These are phyloP conservation scores for Anseranas semipalmata DNA, from an alignment of 2,113 vertebrate species.

Conservation along the genomic window DNA sequence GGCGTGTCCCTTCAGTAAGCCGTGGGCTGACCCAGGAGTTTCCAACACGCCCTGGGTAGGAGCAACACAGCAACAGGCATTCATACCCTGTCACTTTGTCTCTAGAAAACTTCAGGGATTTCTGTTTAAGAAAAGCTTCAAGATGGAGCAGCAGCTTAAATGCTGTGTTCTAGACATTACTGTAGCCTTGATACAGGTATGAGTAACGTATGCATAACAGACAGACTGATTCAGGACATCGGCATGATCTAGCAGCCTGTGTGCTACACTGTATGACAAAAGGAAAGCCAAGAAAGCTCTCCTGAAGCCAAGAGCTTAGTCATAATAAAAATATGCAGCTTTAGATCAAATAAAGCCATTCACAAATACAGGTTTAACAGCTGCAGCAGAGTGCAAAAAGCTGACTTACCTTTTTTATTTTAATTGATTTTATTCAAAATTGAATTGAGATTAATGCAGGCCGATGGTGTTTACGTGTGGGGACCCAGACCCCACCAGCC, in stretches of 20 bases:
- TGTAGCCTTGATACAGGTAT: accelerated
- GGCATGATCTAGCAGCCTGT: not conserved
- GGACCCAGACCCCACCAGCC: not conserved
- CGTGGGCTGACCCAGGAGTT: not conserved
- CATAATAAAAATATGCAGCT: not conserved
- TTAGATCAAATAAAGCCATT: not conserved
- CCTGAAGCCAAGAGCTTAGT: not conserved
- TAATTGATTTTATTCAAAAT: not conserved
- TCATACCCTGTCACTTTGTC: accelerated
- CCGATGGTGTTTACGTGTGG: accelerated
- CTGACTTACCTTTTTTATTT: not conserved
- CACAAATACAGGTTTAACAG: not conserved
- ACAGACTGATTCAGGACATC: not conserved
- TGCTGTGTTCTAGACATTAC: accelerated
- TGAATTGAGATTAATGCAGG: not conserved
- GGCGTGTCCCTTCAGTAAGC: not conserved
- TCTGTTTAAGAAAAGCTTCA: not conserved
- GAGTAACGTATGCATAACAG: not conserved
- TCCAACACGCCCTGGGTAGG: accelerated
- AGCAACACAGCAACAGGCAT: not conserved
- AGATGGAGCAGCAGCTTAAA: not conserved
- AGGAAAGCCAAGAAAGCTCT: not conserved
- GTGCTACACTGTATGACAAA: not conserved
- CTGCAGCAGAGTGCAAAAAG: not conserved
- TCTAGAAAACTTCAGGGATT: not conserved